These are phyloP conservation scores for Nesospiza acunhae DNA, from an alignment of 2,113 vertebrate genomes.

Conservation along the genomic window DNA sequence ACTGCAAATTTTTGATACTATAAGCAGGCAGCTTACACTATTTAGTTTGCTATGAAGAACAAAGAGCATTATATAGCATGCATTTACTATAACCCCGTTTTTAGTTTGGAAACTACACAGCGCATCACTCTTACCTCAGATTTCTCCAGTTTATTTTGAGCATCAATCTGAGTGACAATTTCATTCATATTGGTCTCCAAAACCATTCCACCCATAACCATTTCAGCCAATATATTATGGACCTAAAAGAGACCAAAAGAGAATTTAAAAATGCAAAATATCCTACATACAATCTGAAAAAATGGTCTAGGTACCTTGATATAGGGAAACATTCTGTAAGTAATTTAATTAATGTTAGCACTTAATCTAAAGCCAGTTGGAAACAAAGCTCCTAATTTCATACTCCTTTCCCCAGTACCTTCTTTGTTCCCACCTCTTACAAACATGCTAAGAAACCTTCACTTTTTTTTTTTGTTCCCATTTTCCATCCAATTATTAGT, in stretches of 20 bases:
- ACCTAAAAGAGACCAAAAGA: slow-evolving; percentile 77
- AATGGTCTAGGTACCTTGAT: neutral
- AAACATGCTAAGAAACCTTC: neutral
- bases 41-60: slow-evolving; percentile 14
- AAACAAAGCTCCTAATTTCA: neutral
- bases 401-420: neutral
- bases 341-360: neutral
- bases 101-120: neutral
- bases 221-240: slow-evolving; percentile 98
- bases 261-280: neutral
- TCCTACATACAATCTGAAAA: neutral
- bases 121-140: slow-evolving; percentile 88
- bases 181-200: slow-evolving; percentile 99
- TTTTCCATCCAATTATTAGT: neutral
- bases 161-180: slow-evolving; percentile 97
- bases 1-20: neutral
- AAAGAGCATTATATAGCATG: slow-evolving; percentile 1
- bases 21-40: neutral
- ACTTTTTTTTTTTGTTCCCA: neutral
- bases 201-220: slow-evolving; percentile 99
- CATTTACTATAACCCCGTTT: slow-evolving; percentile 66
- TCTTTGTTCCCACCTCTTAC: neutral
- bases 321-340: neutral
- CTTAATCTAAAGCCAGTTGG: neutral
- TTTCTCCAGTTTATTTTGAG: slow-evolving; percentile 98